Conservation (phyloP, 2,888 invertebrate genomes). For the Drosophila anomelani region DNA sequence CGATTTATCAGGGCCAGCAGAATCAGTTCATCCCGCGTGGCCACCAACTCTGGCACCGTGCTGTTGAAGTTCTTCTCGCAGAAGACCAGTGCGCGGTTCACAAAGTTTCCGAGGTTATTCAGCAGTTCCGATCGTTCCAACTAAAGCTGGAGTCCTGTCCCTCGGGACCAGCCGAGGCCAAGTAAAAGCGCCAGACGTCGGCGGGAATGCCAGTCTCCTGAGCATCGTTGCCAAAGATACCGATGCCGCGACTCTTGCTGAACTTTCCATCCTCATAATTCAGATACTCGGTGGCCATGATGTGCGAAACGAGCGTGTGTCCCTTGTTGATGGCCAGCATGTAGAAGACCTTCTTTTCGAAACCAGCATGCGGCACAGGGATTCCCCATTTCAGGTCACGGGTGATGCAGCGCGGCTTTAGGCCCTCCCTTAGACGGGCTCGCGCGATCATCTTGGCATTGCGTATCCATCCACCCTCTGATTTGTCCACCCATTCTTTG, state of each 20-base stretch:
- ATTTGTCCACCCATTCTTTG: constrained; percentile 89
- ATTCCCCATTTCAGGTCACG: constrained; percentile 99
- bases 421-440: constrained; percentile 96
- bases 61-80: constrained; percentile 93
- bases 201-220: constrained; percentile 93
- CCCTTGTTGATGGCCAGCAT: constrained; percentile 95
- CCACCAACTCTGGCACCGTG: constrained; percentile 87
- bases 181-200: constrained; percentile 98
- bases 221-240: constrained; percentile 98
- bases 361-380: constrained; percentile 95
- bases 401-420: constrained; percentile 98
- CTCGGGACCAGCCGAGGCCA: constrained; percentile 97
- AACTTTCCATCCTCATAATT: constrained; percentile 99
- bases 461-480: constrained; percentile 91
- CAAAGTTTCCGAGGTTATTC: constrained; percentile 99
- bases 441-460: constrained; percentile 95
- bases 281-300: constrained; percentile 98
- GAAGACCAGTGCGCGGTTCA: constrained; percentile 96
- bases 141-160: constrained; percentile 97
- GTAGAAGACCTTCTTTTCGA: constrained; percentile 97
- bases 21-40: constrained; percentile 88
- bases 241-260: constrained; percentile 97
- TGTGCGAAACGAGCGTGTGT: constrained; percentile 92
- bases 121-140: constrained; percentile 97
- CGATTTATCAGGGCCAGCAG: constrained; percentile 92